Percentiles rank a stretch among this genome's conserved stretches.
phyloP scores from a whole-genome alignment of 2,113 vertebrate genomes.

The Scolopax mira region DNA sequence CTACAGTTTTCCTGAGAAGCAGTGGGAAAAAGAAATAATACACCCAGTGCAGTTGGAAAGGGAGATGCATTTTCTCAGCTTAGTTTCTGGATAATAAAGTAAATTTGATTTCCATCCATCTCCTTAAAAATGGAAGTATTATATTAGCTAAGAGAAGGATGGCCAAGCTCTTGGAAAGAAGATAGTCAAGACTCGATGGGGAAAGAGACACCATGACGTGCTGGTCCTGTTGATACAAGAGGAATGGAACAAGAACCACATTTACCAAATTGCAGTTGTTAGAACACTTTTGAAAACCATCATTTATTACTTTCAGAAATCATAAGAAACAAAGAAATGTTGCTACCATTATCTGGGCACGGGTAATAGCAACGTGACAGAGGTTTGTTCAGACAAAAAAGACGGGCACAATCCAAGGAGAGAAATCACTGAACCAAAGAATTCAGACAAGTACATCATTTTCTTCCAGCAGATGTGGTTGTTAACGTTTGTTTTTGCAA shows the following conservation, averaged over 20 bases:
- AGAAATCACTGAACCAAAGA: not conserved
- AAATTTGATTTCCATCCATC: not conserved
- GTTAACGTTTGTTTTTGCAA: not conserved
- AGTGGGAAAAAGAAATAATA: not conserved
- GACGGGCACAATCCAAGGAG: not conserved
- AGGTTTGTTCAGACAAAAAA: not conserved
- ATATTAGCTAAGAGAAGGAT: not conserved
- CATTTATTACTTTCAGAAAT: not conserved
- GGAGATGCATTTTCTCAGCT: not conserved
- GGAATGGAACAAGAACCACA: not conserved
- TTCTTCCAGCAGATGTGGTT: not conserved
- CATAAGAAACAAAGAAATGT: not conserved
- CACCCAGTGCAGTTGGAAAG: not conserved
- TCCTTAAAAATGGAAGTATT: not conserved
- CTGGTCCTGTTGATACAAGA: not conserved
- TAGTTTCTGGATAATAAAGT: not conserved
- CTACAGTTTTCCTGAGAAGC: not conserved
- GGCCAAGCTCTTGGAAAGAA: not conserved
- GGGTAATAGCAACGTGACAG: not conserved
- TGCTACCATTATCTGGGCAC: not conserved
- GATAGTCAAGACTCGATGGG: not conserved
- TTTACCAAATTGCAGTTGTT: not conserved
- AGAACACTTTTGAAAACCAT: not conserved
- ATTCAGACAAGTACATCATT: not conserved
- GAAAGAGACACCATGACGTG: not conserved